Base-by-base conservation (phyloP, 2,113 vertebrate species). In the Quiscalus mexicanus region DNA sequence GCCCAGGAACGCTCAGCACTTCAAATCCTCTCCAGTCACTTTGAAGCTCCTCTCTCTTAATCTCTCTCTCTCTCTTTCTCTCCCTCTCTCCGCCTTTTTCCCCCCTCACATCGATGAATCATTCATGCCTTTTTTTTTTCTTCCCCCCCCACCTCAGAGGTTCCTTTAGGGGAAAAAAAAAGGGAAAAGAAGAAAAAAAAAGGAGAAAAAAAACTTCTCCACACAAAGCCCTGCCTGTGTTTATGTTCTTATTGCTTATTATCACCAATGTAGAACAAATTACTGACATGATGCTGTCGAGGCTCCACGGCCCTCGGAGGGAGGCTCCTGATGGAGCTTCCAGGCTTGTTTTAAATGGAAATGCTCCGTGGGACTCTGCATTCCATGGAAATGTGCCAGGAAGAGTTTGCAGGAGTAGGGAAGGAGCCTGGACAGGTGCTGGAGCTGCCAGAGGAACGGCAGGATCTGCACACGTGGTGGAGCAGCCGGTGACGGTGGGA, bases 11-110 rank as follows among this genome's bases (percentile, higher is more conserved):
- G 76, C 95, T 96, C 93, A 87, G 96, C 96, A 97, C 96, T 97
- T 97, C 97, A 97, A 97, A 97, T 98, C 96, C 85, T 94, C 95
- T 95, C 76, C 96, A 89, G 85, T 92, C 95, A 93, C 98, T 97
- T 98, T 98, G 96, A 98, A 97, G 97, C 95, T 95, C 84, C 94
- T 91, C 93, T 96, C 91, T 97, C 96, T 97, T 97, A 96, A 96
- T 96, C 94, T 97, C 87, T 64, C 95, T 81, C 94, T 94, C 94
- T 94, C 83, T 91, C 64, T 86, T 13, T 80, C 42, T 70, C 56
- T 59, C 92, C 41, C 88, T 87, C 89, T 58, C 93, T 74, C 71
- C 2, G 1, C 89, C 63, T 74, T 83, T 93, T 49, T 8, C 16
- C 45, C 92, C 81, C 76, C 89, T 94, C 90, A 17, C 82, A 63